Evolutionary conservation across 2,888 invertebrate species (phyloP).

Genomic region (Strigamia crassipes): DNA sequence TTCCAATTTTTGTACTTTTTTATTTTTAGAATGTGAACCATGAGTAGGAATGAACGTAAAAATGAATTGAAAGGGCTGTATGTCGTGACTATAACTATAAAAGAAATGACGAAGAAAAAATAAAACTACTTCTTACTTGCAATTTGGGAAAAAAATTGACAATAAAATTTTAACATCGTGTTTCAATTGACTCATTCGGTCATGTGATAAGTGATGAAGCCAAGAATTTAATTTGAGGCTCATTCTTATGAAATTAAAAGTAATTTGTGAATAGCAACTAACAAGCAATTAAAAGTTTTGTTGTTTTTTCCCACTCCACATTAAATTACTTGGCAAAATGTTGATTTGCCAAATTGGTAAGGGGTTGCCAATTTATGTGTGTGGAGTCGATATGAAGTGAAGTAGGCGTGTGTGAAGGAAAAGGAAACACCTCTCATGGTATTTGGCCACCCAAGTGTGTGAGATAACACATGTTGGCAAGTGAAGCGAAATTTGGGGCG

Average conservation of each 20-base stretch:
- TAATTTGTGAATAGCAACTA: constrained; percentile 20
- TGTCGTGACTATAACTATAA: neutral
- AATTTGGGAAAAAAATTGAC: neutral
- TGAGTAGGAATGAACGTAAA: neutral
- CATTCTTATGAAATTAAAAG: neutral
- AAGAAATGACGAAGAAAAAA: neutral
- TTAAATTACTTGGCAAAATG: constrained; percentile 24
- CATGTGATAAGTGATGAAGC: neutral
- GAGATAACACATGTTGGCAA: constrained; percentile 42
- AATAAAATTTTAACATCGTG: neutral
- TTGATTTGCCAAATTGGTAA: constrained; percentile 31
- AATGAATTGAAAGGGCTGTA: neutral
- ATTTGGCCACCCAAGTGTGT: constrained; percentile 38
- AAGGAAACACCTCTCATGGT: constrained; percentile 42
- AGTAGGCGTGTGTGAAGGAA: constrained; percentile 25
- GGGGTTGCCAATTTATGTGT: constrained; percentile 25
- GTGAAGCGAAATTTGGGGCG: constrained; percentile 26
- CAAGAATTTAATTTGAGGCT: neutral
- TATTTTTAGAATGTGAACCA: neutral
- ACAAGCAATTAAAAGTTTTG: neutral
- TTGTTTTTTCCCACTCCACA: neutral
- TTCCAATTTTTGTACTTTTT: neutral
- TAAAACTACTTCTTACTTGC: neutral
- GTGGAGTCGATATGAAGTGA: constrained; percentile 32
- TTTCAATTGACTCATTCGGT: neutral